Evolutionary conservation across 2,888 invertebrate genomes (phyloP).

Genomic region (Spicauda simplicius): DNA sequence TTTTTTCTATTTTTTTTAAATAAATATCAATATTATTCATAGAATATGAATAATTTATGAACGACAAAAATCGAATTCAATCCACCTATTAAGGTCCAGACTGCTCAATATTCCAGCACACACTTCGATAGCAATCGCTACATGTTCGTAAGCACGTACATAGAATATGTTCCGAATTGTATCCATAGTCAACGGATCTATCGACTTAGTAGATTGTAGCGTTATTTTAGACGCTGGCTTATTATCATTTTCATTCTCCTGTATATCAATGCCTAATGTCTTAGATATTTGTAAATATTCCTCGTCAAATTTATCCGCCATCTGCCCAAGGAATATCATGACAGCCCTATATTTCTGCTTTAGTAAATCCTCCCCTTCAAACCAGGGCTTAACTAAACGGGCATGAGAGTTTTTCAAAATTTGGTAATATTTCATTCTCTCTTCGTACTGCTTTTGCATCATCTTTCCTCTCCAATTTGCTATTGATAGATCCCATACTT

Average conservation of each 20-base stretch:
- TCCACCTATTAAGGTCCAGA: slow-evolving; percentile 72
- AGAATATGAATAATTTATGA: slow-evolving; percentile 33
- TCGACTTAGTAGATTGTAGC: slow-evolving; percentile 15
- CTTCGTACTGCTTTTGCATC: slow-evolving; percentile 66
- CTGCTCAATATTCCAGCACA: slow-evolving; percentile 71
- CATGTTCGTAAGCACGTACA: slow-evolving; percentile 60
- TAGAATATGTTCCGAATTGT: slow-evolving; percentile 60
- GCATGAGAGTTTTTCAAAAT: slow-evolving; percentile 57
- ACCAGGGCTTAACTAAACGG: slow-evolving; percentile 68
- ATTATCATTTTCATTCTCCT: slow-evolving; percentile 20
- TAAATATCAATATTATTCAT: too few relatives aligned
- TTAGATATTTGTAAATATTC: slow-evolving; percentile 54
- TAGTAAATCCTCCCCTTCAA: slow-evolving; percentile 60
- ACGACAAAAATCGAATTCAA: slow-evolving; percentile 72
- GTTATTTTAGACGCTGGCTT: slow-evolving; percentile 19
- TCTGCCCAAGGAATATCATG: slow-evolving; percentile 56
- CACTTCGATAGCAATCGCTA: slow-evolving; percentile 59
- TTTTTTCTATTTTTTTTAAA: too few relatives aligned
- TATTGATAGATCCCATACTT: slow-evolving; percentile 70
- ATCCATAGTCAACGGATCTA: slow-evolving; percentile 18
- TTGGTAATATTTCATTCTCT: slow-evolving; percentile 68
- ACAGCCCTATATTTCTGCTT: slow-evolving; percentile 63
- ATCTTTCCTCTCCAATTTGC: slow-evolving; percentile 65
- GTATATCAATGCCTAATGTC: slow-evolving; percentile 35
- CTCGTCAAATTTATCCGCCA: slow-evolving; percentile 64